phyloP scores from a whole-genome alignment of 30 jellyfish, hydroid and myxozoan species.

The Catostylus mosaicus region DNA sequence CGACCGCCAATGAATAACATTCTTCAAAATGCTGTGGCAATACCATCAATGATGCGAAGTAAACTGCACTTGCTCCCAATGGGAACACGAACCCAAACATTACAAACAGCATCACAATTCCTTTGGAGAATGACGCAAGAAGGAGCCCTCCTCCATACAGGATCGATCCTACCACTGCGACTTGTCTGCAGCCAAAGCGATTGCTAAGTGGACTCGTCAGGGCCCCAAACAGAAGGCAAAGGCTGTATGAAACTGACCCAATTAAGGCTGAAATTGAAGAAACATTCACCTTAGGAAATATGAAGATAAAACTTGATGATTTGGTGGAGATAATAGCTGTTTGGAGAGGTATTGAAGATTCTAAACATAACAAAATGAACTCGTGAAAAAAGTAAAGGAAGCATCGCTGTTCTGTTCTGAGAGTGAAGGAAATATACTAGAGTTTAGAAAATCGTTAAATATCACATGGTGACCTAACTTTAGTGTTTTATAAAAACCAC shows the following conservation, averaged over 20 bases:
- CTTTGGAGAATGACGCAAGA: conserved; percentile 61
- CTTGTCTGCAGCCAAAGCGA: conserved; percentile 73
- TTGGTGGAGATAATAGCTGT: too few relatives aligned
- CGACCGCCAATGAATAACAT: conserved; percentile 59
- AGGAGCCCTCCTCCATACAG: conserved; percentile 57
- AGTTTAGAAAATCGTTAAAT: too few relatives aligned
- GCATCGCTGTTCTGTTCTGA: too few relatives aligned
- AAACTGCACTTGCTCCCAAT: conserved; percentile 66
- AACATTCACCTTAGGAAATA: too few relatives aligned
- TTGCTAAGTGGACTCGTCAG: conserved; percentile 75
- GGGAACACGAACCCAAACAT: conserved; percentile 69
- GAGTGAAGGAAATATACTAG: too few relatives aligned
- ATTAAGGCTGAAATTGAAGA: conserved; percentile 45
- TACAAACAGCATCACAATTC: conserved; percentile 53
- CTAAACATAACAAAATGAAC: too few relatives aligned
- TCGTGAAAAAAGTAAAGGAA: too few relatives aligned
- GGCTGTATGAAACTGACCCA: conserved; percentile 79
- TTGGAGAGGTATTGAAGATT: too few relatives aligned
- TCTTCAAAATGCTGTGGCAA: conserved; percentile 69
- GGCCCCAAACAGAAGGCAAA: conserved; percentile 68
- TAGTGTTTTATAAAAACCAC: too few relatives aligned
- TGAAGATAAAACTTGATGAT: too few relatives aligned
- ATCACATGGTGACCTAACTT: too few relatives aligned
- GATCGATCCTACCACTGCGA: conserved; percentile 54
- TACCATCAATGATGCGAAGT: conserved; percentile 69